A percentile compares a stretch with the other conserved stretches of the same genome.
These are phyloP conservation scores for Ctenopoma kingsleyae DNA, from an alignment of 2,797 vertebrate species.

Conservation along the genomic window DNA sequence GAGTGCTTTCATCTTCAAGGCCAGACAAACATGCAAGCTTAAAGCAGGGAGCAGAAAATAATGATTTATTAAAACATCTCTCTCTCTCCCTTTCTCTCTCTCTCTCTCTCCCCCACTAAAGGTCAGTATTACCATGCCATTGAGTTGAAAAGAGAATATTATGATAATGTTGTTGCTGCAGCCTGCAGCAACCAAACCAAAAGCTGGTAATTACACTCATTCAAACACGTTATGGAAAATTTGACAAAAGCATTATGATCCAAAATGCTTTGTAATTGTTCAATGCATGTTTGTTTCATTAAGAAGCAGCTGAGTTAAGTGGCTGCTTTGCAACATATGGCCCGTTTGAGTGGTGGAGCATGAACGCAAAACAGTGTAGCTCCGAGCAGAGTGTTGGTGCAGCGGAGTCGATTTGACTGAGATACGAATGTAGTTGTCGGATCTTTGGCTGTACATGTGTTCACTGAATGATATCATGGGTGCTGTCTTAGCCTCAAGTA, in stretches of 20 bases:
- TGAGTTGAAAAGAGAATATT: conserved; percentile 72
- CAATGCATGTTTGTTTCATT: conserved; percentile 38
- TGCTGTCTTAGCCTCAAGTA: conserved; percentile 56
- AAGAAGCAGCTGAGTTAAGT: conserved; percentile 30
- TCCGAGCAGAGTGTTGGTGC: not conserved
- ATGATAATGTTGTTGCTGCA: conserved; percentile 68
- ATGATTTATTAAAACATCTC: conserved; percentile 56
- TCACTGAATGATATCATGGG: conserved; percentile 49
- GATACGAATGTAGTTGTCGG: conserved; percentile 12
- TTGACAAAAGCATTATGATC: conserved; percentile 28
- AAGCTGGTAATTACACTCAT: conserved; percentile 57
- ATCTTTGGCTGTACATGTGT: conserved; percentile 25
- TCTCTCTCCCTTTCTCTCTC: conserved; percentile 1
- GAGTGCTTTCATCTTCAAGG: conserved; percentile 56
- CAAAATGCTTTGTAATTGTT: conserved; percentile 35
- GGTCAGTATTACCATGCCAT: conserved; percentile 79
- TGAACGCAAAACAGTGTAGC: conserved; percentile 22
- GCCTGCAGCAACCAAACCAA: conserved; percentile 49
- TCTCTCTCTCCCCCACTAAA: conserved; percentile 46
- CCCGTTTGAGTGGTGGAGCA: conserved; percentile 4
- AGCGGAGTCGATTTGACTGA: conserved; percentile 25
- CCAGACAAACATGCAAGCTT: conserved; percentile 38
- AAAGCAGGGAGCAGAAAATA: conserved; percentile 32
- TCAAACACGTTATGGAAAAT: conserved; percentile 34
- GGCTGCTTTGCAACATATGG: conserved; percentile 23